Conservation (phyloP, 1,140 invertebrate species). For the Ptiloglossa arizonensis region DNA sequence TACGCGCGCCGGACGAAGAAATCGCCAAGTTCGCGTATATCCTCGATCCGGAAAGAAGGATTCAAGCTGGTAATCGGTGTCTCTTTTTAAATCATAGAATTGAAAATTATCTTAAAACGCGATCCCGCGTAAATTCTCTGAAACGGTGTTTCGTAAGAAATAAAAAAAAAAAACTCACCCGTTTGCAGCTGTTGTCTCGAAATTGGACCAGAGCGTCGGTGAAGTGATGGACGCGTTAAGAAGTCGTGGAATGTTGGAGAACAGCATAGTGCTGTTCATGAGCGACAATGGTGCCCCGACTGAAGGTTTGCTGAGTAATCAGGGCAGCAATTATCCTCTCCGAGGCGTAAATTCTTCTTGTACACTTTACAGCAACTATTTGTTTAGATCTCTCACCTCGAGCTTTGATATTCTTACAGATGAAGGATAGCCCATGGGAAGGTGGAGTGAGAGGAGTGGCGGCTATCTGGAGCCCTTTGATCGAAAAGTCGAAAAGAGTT, state of each 20-base stretch:
- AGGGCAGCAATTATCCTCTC: slow-evolving; percentile 93
- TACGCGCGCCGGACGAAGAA: slow-evolving; percentile 90
- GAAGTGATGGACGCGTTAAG: slow-evolving; percentile 88
- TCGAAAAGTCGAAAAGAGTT: slow-evolving; percentile 84
- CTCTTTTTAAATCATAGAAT: background rate
- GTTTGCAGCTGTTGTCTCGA: slow-evolving; percentile 91
- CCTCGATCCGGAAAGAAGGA: slow-evolving; percentile 86
- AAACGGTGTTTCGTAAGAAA: slow-evolving; percentile 1
- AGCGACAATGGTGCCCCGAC: slow-evolving; percentile 92
- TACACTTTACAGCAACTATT: background rate
- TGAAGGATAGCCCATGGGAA: slow-evolving; percentile 93
- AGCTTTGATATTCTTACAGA: slow-evolving; percentile 74
- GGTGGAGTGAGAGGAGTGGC: slow-evolving; percentile 90
- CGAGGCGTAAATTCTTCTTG: slow-evolving; percentile 85
- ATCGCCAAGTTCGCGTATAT: slow-evolving; percentile 90
- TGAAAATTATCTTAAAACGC: background rate
- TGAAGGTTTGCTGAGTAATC: slow-evolving; percentile 86
- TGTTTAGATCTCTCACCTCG: background rate
- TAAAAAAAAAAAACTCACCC: slow-evolving; percentile 7
- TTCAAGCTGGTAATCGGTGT: slow-evolving; percentile 87
- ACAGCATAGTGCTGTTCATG: slow-evolving; percentile 89
- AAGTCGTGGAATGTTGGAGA: slow-evolving; percentile 85
- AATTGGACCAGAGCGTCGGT: slow-evolving; percentile 92
- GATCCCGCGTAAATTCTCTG: no score
- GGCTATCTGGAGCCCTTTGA: slow-evolving; percentile 90